Conservation (phyloP, 2,888 invertebrate genomes). For the Clitarchus hookeri region DNA sequence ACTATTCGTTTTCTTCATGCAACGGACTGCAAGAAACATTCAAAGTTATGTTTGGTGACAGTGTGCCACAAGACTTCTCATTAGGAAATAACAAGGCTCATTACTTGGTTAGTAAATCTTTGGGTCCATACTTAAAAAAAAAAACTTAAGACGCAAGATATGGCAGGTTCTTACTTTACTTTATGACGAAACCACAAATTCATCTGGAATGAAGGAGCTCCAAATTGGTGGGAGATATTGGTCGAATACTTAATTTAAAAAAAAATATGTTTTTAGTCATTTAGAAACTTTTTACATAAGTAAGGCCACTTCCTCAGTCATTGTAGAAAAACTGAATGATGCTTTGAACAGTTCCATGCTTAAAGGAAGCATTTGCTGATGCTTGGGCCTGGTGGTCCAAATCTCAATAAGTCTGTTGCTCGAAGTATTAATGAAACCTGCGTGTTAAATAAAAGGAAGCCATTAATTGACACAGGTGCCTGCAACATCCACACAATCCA, state of each 20-base stretch:
- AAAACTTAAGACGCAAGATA: conserved; percentile 16
- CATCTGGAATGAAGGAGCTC: conserved; percentile 29
- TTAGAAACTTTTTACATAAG: conserved; percentile 35
- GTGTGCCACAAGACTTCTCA: no score
- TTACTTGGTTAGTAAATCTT: no score
- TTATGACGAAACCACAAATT: conserved; percentile 33
- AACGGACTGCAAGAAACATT: no score
- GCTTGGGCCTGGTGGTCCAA: conserved; percentile 16
- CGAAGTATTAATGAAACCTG: not conserved
- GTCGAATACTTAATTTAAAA: conserved; percentile 27
- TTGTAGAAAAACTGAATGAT: conserved; percentile 27
- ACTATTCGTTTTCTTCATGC: no score
- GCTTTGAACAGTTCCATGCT: not conserved
- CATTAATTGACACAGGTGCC: conserved; percentile 38
- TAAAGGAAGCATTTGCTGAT: conserved; percentile 23
- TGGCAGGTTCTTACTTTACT: conserved; percentile 3
- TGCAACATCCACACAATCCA: conserved; percentile 40
- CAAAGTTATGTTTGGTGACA: no score
- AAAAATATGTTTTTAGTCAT: conserved; percentile 30
- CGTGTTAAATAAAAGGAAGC: conserved; percentile 31
- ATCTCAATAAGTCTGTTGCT: not conserved
- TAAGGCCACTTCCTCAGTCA: conserved; percentile 23
- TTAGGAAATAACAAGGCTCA: no score
- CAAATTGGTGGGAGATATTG: conserved; percentile 30
- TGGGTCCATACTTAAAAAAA: conserved; percentile 30